phyloP scores from a whole-genome alignment of 2,113 vertebrate genomes.

The Athene cunicularia region DNA sequence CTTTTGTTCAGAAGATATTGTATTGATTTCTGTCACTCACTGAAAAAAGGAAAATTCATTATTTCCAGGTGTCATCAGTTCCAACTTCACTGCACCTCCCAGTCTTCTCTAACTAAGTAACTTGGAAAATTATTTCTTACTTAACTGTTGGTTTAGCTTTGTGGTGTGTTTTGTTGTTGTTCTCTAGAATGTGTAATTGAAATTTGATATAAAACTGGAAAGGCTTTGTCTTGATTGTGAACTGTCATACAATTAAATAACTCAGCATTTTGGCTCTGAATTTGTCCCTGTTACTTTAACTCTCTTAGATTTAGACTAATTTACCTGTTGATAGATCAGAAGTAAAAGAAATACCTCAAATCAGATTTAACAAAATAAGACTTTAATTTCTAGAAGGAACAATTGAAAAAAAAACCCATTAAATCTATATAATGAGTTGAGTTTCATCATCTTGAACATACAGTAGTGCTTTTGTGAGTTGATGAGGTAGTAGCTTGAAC shows the following conservation, averaged over 20 bases:
- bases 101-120: background rate
- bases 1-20: background rate
- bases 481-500: background rate
- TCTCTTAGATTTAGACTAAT: background rate
- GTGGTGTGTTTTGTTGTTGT: too few relatives aligned
- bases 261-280: background rate
- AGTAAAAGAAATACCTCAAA: background rate
- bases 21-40: background rate
- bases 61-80: background rate
- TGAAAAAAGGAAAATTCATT: background rate
- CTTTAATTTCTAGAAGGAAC: background rate
- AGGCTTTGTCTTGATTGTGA: background rate
- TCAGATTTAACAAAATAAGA: background rate
- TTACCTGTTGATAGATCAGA: background rate
- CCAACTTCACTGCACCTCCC: background rate
- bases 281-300: background rate
- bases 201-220: background rate
- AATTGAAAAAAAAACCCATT: background rate
- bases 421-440: background rate
- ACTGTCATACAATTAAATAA: background rate
- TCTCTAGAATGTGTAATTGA: background rate
- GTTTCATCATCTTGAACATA: background rate
- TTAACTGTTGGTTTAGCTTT: background rate
- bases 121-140: background rate
- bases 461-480: background rate